Evolutionary conservation across 1,140 invertebrate species (phyloP).

Genomic region (Argopecten irradians): DNA sequence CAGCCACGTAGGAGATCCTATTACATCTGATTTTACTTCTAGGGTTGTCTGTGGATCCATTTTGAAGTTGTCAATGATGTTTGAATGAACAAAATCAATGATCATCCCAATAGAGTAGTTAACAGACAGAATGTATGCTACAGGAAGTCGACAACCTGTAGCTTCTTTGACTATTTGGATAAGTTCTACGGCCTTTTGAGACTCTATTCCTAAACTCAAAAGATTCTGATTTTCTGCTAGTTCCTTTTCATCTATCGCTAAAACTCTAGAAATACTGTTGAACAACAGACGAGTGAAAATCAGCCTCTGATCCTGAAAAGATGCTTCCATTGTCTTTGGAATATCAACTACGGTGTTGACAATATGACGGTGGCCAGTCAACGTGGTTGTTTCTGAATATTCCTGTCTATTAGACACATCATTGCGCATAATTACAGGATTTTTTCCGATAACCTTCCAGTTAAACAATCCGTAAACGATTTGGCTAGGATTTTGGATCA

Average conservation of each 20-base stretch:
- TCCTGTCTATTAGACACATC: not conserved
- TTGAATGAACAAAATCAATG: too few relatives aligned
- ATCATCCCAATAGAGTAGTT: too few relatives aligned
- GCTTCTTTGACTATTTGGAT: conserved; percentile 15
- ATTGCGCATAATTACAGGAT: too few relatives aligned
- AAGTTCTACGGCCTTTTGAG: conserved; percentile 43
- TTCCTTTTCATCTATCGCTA: not conserved
- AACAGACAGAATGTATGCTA: too few relatives aligned
- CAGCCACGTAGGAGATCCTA: too few relatives aligned
- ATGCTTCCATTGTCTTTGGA: not conserved
- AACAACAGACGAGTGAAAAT: not conserved
- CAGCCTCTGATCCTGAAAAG: not conserved
- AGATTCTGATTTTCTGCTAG: not conserved
- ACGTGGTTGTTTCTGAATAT: not conserved
- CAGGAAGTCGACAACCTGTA: conserved; percentile 11
- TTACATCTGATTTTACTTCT: too few relatives aligned
- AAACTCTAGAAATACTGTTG: not conserved
- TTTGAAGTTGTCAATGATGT: too few relatives aligned
- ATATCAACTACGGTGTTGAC: not conserved
- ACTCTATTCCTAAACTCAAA: conserved; percentile 43
- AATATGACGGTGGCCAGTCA: not conserved
- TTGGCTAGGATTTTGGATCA: not conserved
- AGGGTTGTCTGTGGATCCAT: too few relatives aligned
- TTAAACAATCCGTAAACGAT: too few relatives aligned
- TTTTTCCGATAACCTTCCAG: too few relatives aligned